Conservation (phyloP, 2,888 invertebrate species). For the Ennomos erosarius region DNA sequence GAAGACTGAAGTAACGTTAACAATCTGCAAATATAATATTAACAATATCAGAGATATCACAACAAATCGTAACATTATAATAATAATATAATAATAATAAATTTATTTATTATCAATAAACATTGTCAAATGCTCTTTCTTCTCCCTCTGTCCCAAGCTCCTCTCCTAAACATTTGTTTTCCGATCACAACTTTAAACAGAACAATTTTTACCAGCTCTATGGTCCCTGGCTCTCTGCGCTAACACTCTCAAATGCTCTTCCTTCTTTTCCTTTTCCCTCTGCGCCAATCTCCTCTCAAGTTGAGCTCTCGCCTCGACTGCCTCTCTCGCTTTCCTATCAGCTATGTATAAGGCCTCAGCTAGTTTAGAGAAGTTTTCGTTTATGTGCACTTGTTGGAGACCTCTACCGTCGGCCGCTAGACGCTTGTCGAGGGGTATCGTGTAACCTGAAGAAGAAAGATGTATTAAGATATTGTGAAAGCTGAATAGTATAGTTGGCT, state of each 20-base stretch:
- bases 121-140: too few species aligned
- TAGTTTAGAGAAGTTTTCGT: slow-evolving; percentile 99
- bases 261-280: slow-evolving; percentile 99
- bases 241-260: slow-evolving; percentile 95
- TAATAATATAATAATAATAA: too few species aligned
- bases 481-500: too few species aligned
- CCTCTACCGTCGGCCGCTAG: slow-evolving; percentile 99
- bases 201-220: slow-evolving; percentile 90
- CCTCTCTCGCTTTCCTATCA: slow-evolving; percentile 97
- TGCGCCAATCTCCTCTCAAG: slow-evolving; percentile 98
- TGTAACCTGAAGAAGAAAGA: slow-evolving; percentile 88
- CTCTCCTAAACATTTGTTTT: too few species aligned
- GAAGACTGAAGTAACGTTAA: too few species aligned
- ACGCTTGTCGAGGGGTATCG: slow-evolving; percentile 98
- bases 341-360: slow-evolving; percentile 99
- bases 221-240: slow-evolving; percentile 98
- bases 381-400: slow-evolving; percentile 98
- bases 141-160: too few species aligned
- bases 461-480: slow-evolving; percentile 5
- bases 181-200: too few species aligned
- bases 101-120: too few species aligned
- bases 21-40: too few species aligned
- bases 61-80: too few species aligned
- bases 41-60: too few species aligned
- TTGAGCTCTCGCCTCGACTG: slow-evolving; percentile 98